Base-by-base conservation (phyloP, 1,140 invertebrate genomes). In the Polyergus mexicanus region DNA sequence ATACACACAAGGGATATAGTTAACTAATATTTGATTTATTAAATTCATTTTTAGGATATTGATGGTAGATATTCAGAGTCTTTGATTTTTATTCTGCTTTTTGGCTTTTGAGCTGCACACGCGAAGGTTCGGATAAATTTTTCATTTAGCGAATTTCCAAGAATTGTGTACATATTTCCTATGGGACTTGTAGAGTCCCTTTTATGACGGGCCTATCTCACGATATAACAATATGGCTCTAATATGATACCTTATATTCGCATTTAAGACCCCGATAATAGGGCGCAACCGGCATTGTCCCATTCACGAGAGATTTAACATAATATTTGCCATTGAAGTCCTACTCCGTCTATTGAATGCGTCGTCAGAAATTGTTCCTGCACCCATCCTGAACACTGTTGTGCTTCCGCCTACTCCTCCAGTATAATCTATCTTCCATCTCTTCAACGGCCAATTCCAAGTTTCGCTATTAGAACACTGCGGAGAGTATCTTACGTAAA, bases 321-420 rank as follows among this genome's bases (percentile, higher is more conserved):
- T 94, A 95, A 95, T 95, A 94, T 95, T 94, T 95, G 91, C 93
- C 89, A 95, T 94, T 93, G 94, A 94, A 94, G 93, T 88, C 92
- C 90, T 88, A 91, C 86, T 80, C 35, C 75, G 77, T 32, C 75
- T 68, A 90, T 90, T 88, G 84, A 88, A 4, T 56, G 11, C 16
- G 25, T 68, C 65, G 74, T 90, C 71, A 88, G 75, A 86, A 80
- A 85, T 85, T 78, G 58, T 66, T 54, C 68, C 71, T 81, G 75
- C 41, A 56, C 63, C 56, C 77, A 56, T 69, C 71, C 72, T 71
- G 77, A 71, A 78, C 56, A 68, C 68, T 78, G 75, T 78, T 81
- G 62, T 38, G 56, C 28, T 65, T 58, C 22, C 51, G 13, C 25
- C 16, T 41, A 35, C 16, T 35, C 25, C 44, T 35, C 25, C 32